A percentile compares a stretch with the other conserved stretches of the same genome.
These are phyloP conservation scores for Drosophila sp. DNA, from an alignment of 1,140 invertebrate species.

Conservation along the genomic window DNA sequence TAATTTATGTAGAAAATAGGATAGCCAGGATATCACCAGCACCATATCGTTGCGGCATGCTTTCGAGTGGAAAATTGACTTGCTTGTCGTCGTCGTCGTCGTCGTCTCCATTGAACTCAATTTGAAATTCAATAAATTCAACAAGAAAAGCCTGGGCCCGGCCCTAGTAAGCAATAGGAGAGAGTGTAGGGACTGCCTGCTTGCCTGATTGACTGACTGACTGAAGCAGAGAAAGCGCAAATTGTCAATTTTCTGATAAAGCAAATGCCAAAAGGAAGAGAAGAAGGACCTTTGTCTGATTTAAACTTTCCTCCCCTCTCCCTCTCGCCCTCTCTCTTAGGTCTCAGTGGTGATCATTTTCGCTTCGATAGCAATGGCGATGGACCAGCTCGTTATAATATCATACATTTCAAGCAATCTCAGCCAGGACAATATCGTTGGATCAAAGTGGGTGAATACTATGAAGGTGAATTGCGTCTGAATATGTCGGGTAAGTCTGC, in stretches of 20 bases:
- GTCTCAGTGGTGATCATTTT: constrained; percentile 94
- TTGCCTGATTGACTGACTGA: constrained; percentile 23
- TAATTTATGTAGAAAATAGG: constrained; percentile 62
- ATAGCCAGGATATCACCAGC: background rate
- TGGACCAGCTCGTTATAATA: constrained; percentile 96
- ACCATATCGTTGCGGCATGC: constrained; percentile 40
- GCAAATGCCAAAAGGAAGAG: background rate
- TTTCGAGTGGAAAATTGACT: constrained; percentile 82
- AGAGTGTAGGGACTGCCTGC: constrained; percentile 7
- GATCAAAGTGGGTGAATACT: constrained; percentile 93
- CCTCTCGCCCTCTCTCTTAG: constrained; percentile 82
- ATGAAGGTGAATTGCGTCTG: constrained; percentile 90
- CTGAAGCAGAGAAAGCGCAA: constrained; percentile 60
- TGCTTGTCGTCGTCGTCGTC: constrained; percentile 68
- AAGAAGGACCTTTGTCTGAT: constrained; percentile 37
- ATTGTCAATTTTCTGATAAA: constrained; percentile 81
- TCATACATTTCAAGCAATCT: constrained; percentile 96
- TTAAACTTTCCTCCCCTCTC: constrained; percentile 38
- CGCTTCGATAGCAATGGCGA: constrained; percentile 95
- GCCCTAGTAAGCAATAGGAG: background rate
- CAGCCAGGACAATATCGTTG: constrained; percentile 90
- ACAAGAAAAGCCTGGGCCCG: constrained; percentile 42
- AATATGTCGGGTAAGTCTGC: constrained; percentile 89
- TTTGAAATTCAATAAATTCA: constrained; percentile 82
- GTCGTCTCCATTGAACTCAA: constrained; percentile 80